Evolutionary conservation across 2,797 vertebrate genomes (phyloP).

Genomic region (Anguilla pacifica): DNA sequence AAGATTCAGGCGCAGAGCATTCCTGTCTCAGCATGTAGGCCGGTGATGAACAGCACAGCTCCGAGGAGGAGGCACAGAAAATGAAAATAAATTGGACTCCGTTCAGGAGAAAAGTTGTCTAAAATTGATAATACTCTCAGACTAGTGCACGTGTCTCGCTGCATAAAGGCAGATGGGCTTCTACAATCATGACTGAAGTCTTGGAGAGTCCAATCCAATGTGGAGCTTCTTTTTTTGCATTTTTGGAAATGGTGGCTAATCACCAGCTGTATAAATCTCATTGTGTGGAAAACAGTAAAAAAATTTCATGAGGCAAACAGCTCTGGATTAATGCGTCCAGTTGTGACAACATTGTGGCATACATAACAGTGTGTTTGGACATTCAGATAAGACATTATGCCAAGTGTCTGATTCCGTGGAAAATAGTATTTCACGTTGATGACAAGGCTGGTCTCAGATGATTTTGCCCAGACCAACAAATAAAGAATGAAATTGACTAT

Average conservation of each 20-base stretch:
- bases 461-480: background rate
- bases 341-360: background rate
- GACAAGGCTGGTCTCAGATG: background rate
- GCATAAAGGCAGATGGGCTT: background rate
- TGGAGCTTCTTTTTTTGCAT: background rate
- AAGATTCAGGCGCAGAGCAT: constrained; percentile 12
- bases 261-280: background rate
- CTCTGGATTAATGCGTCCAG: background rate
- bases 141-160: background rate
- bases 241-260: background rate
- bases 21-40: constrained; percentile 9
- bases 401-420: background rate
- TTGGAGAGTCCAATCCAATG: background rate
- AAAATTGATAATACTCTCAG: background rate
- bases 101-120: background rate
- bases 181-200: background rate
- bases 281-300: background rate
- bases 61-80: background rate
- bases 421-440: background rate
- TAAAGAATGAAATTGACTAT: background rate
- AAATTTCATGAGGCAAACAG: background rate
- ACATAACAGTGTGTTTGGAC: background rate
- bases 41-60: constrained; percentile 3
- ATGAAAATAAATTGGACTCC: background rate
- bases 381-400: background rate